Evolutionary conservation across 2,888 invertebrate genomes (phyloP).

Genomic region (Xestia c-nigrum): DNA sequence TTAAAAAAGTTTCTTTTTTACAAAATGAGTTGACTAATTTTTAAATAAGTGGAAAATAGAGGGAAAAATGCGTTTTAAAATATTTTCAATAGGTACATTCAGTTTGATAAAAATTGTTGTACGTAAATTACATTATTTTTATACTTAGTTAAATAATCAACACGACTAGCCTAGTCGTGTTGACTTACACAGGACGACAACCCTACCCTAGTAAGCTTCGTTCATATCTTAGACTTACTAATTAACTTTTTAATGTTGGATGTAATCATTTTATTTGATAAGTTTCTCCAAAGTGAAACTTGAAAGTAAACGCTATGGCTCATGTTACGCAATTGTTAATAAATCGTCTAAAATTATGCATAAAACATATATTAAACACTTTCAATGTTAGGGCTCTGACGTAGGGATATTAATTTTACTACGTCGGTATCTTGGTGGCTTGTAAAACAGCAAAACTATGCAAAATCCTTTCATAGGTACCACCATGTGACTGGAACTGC

Average conservation of each 20-base stretch:
- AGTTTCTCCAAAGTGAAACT: conserved; percentile 63
- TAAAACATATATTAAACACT: conserved; percentile 24
- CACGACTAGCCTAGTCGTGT: too few species aligned
- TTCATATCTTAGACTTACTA: conserved; percentile 54
- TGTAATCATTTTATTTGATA: conserved; percentile 52
- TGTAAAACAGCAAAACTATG: neutral
- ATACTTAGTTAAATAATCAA: too few species aligned
- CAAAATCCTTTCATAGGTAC: neutral
- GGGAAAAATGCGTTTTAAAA: too few species aligned
- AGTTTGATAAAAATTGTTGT: neutral
- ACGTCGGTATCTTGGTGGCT: neutral
- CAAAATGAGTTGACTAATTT: too few species aligned
- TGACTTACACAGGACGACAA: conserved; percentile 27
- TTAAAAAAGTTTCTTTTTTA: too few species aligned
- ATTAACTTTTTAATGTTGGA: conserved; percentile 53
- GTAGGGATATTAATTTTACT: conserved; percentile 6
- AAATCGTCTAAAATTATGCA: conserved; percentile 42
- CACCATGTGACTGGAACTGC: neutral
- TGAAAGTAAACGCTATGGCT: conserved; percentile 49
- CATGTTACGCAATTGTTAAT: conserved; percentile 44
- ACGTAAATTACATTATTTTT: neutral
- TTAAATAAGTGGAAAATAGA: too few species aligned
- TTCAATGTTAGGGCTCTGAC: conserved; percentile 32
- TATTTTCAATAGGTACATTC: too few species aligned
- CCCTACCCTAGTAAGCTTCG: conserved; percentile 49